A percentile compares a stretch with the other conserved stretches of the same genome.
Evolutionary conservation across 2,888 invertebrate genomes (phyloP).

Genomic region (Diaprepes abbreviatus): DNA sequence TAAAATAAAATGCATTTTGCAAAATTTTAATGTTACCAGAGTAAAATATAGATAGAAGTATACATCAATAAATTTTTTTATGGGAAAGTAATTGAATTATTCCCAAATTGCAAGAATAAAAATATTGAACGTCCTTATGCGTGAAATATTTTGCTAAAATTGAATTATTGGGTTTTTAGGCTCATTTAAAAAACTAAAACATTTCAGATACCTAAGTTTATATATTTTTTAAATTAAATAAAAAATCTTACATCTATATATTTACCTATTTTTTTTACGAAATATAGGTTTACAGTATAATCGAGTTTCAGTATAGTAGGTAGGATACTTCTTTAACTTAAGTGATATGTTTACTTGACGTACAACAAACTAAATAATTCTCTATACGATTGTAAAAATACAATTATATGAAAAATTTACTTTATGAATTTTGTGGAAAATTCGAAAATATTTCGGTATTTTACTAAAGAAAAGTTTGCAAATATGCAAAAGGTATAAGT

Average conservation of each 20-base stretch:
- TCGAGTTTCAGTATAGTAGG: constrained; percentile 27
- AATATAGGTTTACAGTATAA: constrained; percentile 9
- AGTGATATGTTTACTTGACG: constrained; percentile 31
- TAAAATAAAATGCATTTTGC: no score
- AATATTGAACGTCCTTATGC: no score
- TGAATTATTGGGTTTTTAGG: background rate
- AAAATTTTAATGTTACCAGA: no score
- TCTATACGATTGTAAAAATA: constrained; percentile 33
- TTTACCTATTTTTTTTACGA: constrained; percentile 18
- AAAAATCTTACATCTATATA: constrained; percentile 23
- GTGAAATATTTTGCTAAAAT: no score
- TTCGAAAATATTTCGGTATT: constrained; percentile 4
- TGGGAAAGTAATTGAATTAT: no score
- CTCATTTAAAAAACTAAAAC: background rate
- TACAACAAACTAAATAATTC: constrained; percentile 29
- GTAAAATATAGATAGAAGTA: no score
- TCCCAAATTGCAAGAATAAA: no score
- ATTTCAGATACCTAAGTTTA: background rate
- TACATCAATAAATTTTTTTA: no score
- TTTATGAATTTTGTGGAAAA: background rate
- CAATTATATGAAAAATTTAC: constrained; percentile 26
- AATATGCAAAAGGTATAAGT: no score
- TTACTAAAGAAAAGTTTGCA: no score
- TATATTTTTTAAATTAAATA: constrained; percentile 12
- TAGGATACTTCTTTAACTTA: constrained; percentile 26